Evolutionary conservation across 2,888 invertebrate species (phyloP), one percentile per base, ranked within the genome.

Genomic region (Morpho helenor): DNA sequence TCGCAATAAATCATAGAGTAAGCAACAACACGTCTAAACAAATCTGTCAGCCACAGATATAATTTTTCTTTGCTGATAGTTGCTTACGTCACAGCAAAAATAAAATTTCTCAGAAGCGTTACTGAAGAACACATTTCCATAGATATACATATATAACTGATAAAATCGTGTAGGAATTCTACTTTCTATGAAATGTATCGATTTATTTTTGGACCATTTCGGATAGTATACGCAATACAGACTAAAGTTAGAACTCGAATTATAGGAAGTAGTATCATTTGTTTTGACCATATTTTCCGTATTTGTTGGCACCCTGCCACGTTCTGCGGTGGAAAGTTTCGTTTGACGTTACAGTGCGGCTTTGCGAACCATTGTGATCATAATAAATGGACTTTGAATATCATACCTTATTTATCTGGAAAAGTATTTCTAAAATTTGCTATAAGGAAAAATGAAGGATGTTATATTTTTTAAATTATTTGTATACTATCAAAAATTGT

Each of bases 261-360:
- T 52, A 45, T 52, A 39, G 52, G 52, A 52, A 52, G 31, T 16
- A 16, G 16, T 45, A 39, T 52, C 45, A 45, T 52, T 52, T 52
- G 52, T 52, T 52, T 52, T 52, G 52, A 52, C 52, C 52, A 45
- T 52, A 52, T 52, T 52, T 52, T 52, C 52, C 45, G 39, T 45
- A 52, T 52, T 45, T 6, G 52, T 52, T 62, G 64, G 60, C 60
- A 22, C 41, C 42, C 7, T 54, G 62, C 64, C 64, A 52, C 49
- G 42, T 42, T 49, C 40, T 31, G 31, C 31, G 31, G 40, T 49
- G 55, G 45, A 48, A 49, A 57, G 52, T 46, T 57, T 57, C 44
- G 44, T 52, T 45, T 52, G 52, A 52, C 7, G 44, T 7, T 31
- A 45, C 31, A 45, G 39, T 31, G 23, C 51, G 43, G 9, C 23